These are phyloP conservation scores for Heliocidaris tuberculata DNA, from an alignment of 35 echinoderm and acorn worm genomes.

Conservation along the genomic window DNA sequence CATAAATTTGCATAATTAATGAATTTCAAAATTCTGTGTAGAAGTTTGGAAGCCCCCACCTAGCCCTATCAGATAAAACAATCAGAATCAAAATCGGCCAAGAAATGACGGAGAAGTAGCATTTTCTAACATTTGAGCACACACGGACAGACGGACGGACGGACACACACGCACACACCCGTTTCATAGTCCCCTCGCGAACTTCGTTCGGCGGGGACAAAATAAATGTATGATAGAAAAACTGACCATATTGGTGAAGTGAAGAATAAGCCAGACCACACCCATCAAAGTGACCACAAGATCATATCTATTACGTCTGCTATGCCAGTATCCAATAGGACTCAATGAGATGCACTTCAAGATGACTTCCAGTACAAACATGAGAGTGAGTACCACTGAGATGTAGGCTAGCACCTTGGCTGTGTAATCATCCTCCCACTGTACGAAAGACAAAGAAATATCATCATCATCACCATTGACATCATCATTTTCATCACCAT, in stretches of 20 bases:
- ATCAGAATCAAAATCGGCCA: too few species aligned
- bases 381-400: constrained; percentile 74
- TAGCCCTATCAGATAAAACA: too few species aligned
- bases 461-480: not conserved
- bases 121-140: too few species aligned
- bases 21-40: too few species aligned
- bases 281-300: constrained; percentile 82
- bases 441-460: not conserved
- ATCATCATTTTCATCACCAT: not conserved
- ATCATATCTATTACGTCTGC: constrained; percentile 92
- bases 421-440: constrained; percentile 18
- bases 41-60: too few species aligned
- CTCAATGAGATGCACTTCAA: constrained; percentile 96
- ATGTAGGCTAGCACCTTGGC: constrained; percentile 55
- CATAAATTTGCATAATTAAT: too few species aligned
- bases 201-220: too few species aligned
- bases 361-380: constrained; percentile 95
- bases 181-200: too few species aligned
- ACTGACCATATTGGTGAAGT: constrained; percentile 66
- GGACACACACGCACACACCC: too few species aligned
- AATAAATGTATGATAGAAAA: too few species aligned
- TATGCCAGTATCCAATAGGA: constrained; percentile 96
- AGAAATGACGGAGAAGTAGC: too few species aligned
- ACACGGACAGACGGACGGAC: too few species aligned
- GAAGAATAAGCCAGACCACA: constrained; percentile 81